Percentiles rank a stretch among this genome's conserved stretches.
These are phyloP conservation scores for Turnix velox DNA, from an alignment of 2,113 vertebrate genomes.

Conservation along the genomic window DNA sequence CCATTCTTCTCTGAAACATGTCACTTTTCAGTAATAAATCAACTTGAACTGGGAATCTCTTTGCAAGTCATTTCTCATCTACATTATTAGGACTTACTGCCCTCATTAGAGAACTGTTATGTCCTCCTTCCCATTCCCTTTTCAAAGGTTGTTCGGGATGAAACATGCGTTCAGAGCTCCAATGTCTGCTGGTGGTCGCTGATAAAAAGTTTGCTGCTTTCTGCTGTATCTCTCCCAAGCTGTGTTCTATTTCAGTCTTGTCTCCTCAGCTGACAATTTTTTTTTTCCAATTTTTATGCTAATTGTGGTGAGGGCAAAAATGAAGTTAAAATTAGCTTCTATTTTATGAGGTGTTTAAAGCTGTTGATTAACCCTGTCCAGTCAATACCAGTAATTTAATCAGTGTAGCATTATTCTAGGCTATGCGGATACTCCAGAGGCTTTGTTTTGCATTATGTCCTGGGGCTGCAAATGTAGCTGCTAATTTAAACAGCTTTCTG, in stretches of 20 bases:
- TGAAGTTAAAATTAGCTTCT: background rate
- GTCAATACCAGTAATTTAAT: background rate
- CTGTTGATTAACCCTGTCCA: background rate
- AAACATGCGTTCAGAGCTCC: fast-evolving
- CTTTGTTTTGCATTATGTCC: background rate
- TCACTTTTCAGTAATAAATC: background rate
- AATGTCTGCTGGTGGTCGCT: background rate
- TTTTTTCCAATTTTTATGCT: background rate
- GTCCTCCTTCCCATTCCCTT: background rate
- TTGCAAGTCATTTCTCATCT: background rate
- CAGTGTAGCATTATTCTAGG: background rate
- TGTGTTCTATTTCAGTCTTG: background rate
- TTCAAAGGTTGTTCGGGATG: background rate
- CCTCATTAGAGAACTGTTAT: background rate
- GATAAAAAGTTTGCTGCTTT: background rate
- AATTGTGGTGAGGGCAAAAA: background rate
- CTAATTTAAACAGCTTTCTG: slow-evolving; percentile 4
- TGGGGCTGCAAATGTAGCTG: background rate
- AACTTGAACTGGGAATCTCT: background rate
- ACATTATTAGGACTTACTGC: background rate
- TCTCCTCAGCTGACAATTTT: background rate
- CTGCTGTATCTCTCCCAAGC: background rate
- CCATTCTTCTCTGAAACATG: background rate
- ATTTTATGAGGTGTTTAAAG: background rate
- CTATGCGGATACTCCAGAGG: background rate